Conservation (phyloP, 1,140 invertebrate species). For the Hyles vespertilio region DNA sequence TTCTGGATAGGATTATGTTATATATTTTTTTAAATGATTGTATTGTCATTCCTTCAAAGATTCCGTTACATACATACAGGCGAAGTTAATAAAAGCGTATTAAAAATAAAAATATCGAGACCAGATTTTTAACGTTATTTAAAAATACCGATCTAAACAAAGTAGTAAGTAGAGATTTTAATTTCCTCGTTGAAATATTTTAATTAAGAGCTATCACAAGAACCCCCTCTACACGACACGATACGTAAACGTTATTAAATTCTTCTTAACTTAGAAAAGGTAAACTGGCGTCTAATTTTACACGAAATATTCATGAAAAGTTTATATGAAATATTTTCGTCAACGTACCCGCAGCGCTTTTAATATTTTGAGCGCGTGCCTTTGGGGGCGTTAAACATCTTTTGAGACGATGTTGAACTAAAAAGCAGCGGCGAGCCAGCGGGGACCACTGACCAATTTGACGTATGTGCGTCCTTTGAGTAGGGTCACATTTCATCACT, state of each 20-base stretch:
- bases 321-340: constrained; percentile 38
- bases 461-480: constrained; percentile 23
- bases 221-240: neutral
- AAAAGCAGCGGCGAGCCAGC: constrained; percentile 19
- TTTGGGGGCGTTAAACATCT: constrained; percentile 21
- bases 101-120: too few species aligned
- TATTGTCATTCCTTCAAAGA: too few species aligned
- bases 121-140: neutral
- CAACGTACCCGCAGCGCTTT: constrained; percentile 16
- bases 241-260: constrained; percentile 15
- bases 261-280: constrained; percentile 19
- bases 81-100: too few species aligned
- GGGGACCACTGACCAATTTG: constrained; percentile 18
- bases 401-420: constrained; percentile 26
- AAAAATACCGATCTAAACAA: too few species aligned
- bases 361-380: constrained; percentile 23
- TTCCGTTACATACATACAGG: too few species aligned
- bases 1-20: too few species aligned
- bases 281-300: constrained; percentile 16
- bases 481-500: constrained; percentile 30
- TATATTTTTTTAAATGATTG: too few species aligned
- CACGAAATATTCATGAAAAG: constrained; percentile 39
- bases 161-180: neutral
- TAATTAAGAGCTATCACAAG: neutral
- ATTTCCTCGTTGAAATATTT: neutral